Conservation (phyloP, 2,888 invertebrate genomes). For the Lomographa bimaculata region DNA sequence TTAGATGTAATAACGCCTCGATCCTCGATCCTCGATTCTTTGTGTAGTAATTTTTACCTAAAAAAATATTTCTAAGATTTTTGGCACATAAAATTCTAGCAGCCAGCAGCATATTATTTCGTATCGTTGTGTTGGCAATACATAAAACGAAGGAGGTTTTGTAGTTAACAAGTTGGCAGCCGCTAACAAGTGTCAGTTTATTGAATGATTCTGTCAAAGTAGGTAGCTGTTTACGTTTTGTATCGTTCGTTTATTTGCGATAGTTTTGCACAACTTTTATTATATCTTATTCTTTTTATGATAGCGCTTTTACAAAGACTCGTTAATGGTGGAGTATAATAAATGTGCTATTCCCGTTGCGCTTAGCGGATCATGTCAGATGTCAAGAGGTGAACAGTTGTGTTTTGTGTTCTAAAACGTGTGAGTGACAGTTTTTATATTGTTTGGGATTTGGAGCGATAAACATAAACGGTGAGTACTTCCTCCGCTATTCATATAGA, state of each 20-base stretch:
- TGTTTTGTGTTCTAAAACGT: slow-evolving; percentile 75
- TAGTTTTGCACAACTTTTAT: slow-evolving; percentile 78
- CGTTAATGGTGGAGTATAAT: slow-evolving; percentile 61
- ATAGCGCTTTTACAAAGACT: slow-evolving; percentile 62
- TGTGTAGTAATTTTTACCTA: too few relatives aligned
- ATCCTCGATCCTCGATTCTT: too few relatives aligned
- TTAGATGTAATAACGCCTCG: too few relatives aligned
- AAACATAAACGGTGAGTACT: slow-evolving; percentile 76
- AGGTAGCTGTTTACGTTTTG: slow-evolving; percentile 82
- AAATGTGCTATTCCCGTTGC: slow-evolving; percentile 58
- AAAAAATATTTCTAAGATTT: too few relatives aligned
- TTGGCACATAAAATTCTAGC: too few relatives aligned
- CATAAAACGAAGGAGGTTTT: slow-evolving; percentile 66
- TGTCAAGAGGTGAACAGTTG: slow-evolving; percentile 81
- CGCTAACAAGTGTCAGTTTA: slow-evolving; percentile 68
- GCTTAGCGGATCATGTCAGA: slow-evolving; percentile 70
- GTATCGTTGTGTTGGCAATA: slow-evolving; percentile 29
- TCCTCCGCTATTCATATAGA: slow-evolving; percentile 48
- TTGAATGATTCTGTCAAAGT: slow-evolving; percentile 77
- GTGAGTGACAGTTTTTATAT: slow-evolving; percentile 78
- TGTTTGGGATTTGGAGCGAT: slow-evolving; percentile 78
- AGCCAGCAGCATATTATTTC: too few relatives aligned
- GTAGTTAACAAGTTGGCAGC: slow-evolving; percentile 72
- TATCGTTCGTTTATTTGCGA: slow-evolving; percentile 76
- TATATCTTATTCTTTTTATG: slow-evolving; percentile 76